These are phyloP conservation scores for Periophthalmus modestus DNA, from an alignment of 2,113 vertebrate genomes.

Conservation along the genomic window DNA sequence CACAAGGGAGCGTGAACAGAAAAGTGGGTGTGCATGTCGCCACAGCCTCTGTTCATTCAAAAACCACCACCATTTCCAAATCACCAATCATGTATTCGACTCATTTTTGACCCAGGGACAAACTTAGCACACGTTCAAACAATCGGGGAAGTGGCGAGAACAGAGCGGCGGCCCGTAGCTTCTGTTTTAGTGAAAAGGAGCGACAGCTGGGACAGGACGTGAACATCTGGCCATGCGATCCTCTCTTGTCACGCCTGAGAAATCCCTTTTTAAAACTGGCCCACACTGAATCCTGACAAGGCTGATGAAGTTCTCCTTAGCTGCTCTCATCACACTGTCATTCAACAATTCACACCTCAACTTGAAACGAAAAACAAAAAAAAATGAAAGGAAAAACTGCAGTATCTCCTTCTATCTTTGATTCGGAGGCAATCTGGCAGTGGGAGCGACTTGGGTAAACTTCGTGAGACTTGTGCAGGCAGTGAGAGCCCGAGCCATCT, in stretches of 20 bases:
- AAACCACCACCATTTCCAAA: background rate
- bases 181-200: slow-evolving; percentile 38
- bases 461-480: slow-evolving; percentile 56
- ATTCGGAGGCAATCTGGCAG: slow-evolving; percentile 52
- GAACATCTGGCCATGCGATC: slow-evolving; percentile 67
- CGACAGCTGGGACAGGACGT: slow-evolving; percentile 56
- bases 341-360: slow-evolving; percentile 52
- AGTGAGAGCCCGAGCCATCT: slow-evolving; percentile 66
- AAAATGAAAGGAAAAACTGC: slow-evolving; percentile 35
- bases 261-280: slow-evolving; percentile 44
- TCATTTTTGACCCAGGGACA: slow-evolving; percentile 11
- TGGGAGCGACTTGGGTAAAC: slow-evolving; percentile 60
- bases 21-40: no score
- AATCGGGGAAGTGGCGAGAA: slow-evolving; percentile 40
- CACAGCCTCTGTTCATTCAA: background rate
- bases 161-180: slow-evolving; percentile 7
- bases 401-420: slow-evolving; percentile 11
- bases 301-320: slow-evolving; percentile 55
- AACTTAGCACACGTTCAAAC: background rate
- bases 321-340: slow-evolving; percentile 52
- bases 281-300: slow-evolving; percentile 48
- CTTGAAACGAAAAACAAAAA: slow-evolving; percentile 12
- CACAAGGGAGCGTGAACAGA: no score
- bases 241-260: slow-evolving; percentile 52
- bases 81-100: slow-evolving; percentile 9